Base-by-base conservation (phyloP, 2,888 invertebrate species). In the Campopleginae sp. region DNA sequence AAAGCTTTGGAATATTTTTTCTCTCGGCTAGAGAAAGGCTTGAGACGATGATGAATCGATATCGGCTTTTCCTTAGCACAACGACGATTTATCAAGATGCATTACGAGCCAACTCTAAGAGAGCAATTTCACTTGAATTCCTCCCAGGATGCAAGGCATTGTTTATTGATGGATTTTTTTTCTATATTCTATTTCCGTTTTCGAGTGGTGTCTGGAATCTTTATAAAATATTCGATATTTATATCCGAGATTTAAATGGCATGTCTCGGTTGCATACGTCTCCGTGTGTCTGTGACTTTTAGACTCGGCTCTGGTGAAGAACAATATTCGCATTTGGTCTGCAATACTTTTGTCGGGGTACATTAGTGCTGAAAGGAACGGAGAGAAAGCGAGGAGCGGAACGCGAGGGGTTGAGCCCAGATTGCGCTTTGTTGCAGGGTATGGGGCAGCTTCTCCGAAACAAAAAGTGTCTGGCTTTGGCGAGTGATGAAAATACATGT, bases 11-110 rank as follows among this genome's bases (percentile, higher is more conserved):
- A 79, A 61, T 70, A 46, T 31, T 70, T 70, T 78, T 23, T 14
- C 44, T 14, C 31, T 54, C 42, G 19, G 33, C 33, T 27, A 46
- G 70, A 6, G 46, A 68, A 76, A 80, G 70, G 71, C 31, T 72
- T 79, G 48, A 74, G 72, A 68, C 77, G 61, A 77, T 78, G 78
- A 82, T 74, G 65, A 82, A 78, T 72, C 82, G 82, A 82, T 78
- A 58, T 78, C 78, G 77, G 70, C 58, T 66, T 63, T 42, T 48
- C 66, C 27, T 8, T 44, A 17, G 33, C 48, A 46, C 12, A 31
- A 23, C 23, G 63, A 54, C 74, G 19, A 63, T 77, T 46, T 65
- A 38, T 77, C 63, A 77, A 42, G 65, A 75, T 19, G 48, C 63
- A 14, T 58, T 61, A 75, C 70, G 19, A 51, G 42, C 51, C 46